These are phyloP conservation scores for Psix sp. DNA, from an alignment of 1,140 invertebrate genomes.

Conservation along the genomic window DNA sequence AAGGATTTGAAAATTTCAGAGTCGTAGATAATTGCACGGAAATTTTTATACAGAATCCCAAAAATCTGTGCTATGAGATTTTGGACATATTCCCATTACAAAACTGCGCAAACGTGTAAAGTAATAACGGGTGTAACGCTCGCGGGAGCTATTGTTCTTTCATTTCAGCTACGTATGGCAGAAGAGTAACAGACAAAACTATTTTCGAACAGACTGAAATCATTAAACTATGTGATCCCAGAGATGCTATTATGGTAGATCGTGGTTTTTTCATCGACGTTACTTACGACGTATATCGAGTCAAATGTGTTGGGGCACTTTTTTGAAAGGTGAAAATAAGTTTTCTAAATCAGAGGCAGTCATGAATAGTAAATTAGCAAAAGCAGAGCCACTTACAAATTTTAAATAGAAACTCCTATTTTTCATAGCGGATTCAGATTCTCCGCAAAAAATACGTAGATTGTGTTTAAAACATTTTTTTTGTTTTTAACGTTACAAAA, in stretches of 20 bases:
- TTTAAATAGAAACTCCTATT: too few species aligned
- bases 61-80: slow-evolving; percentile 49
- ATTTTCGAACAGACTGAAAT: slow-evolving; percentile 51
- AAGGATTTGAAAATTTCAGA: slow-evolving; percentile 53
- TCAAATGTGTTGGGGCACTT: too few species aligned
- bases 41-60: too few species aligned
- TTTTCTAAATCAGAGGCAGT: too few species aligned
- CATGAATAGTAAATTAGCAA: too few species aligned
- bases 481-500: too few species aligned
- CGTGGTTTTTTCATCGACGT: slow-evolving; percentile 59
- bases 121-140: too few species aligned
- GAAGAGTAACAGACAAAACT: slow-evolving; percentile 61
- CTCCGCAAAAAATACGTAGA: too few species aligned
- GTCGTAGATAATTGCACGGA: slow-evolving; percentile 44
- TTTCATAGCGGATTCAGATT: too few species aligned
- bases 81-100: slow-evolving; percentile 21
- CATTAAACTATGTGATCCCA: slow-evolving; percentile 22
- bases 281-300: slow-evolving; percentile 39
- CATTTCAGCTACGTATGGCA: slow-evolving; percentile 64
- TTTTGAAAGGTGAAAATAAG: too few species aligned
- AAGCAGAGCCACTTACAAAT: too few species aligned
- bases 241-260: slow-evolving; percentile 54
- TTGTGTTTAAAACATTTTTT: too few species aligned
- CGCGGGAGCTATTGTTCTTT: slow-evolving; percentile 62
- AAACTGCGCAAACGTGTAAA: slow-evolving; percentile 59